A percentile compares a stretch with the other conserved stretches of the same genome.
These are phyloP conservation scores for Piaya cayana DNA, from an alignment of 2,113 vertebrate genomes.

Conservation along the genomic window DNA sequence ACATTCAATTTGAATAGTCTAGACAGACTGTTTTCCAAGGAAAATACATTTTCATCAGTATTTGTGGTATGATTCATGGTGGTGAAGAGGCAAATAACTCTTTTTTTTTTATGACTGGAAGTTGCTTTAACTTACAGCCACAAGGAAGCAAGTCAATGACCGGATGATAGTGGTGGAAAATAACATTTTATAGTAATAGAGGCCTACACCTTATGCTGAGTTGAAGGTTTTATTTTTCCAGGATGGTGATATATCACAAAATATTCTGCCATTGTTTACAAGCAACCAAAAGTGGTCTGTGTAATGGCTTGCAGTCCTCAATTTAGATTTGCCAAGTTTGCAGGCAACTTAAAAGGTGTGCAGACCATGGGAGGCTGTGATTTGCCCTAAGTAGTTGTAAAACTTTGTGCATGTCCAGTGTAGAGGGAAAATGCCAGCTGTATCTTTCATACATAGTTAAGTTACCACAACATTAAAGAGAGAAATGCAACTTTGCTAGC, in stretches of 20 bases:
- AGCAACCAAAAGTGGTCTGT: neutral
- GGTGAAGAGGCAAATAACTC: conserved; percentile 63
- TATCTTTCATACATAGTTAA: neutral
- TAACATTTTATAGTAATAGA: conserved; percentile 31
- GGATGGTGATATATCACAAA: neutral
- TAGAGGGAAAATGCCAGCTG: neutral
- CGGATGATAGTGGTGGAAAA: conserved; percentile 54
- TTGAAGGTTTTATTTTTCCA: conserved; percentile 60
- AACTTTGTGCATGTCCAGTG: neutral
- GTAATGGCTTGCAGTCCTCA: neutral
- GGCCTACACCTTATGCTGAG: conserved; percentile 50
- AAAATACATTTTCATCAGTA: conserved; percentile 68
- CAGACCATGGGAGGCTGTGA: neutral
- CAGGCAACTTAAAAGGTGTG: neutral
- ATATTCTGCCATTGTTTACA: neutral
- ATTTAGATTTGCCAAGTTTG: neutral
- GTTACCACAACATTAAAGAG: neutral
- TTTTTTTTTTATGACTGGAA: conserved; percentile 64
- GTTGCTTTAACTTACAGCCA: conserved; percentile 62
- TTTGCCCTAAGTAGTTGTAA: neutral
- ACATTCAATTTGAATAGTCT: conserved; percentile 52
- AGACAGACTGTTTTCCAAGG: conserved; percentile 68
- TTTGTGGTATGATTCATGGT: conserved; percentile 69
- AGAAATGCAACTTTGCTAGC: neutral
- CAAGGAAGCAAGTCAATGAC: conserved; percentile 55